A percentile compares a stretch with the other conserved stretches of the same genome.
Evolutionary conservation across 1,140 invertebrate genomes (phyloP).

Genomic region (Pantala flavescens): DNA sequence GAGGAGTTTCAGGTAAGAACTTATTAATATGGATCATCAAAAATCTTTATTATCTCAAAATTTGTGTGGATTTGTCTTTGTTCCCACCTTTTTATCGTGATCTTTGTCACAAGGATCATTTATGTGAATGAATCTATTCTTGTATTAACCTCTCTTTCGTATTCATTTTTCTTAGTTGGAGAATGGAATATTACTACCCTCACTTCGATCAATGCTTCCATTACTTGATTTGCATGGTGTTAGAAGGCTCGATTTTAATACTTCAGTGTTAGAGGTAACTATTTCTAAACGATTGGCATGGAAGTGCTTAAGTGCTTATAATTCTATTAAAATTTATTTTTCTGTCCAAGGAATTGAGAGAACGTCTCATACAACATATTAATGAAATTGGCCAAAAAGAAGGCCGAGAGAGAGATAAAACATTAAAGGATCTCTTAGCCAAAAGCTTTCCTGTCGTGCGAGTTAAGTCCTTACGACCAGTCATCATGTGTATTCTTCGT

Average conservation of each 20-base stretch:
- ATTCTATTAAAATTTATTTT: conserved; percentile 18
- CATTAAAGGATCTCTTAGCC: conserved; percentile 78
- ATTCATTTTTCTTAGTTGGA: conserved; percentile 47
- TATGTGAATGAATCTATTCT: too few relatives aligned
- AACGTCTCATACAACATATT: conserved; percentile 78
- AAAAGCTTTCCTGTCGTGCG: conserved; percentile 92
- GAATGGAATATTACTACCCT: conserved; percentile 89
- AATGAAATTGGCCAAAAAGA: conserved; percentile 75
- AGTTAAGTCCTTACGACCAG: conserved; percentile 83
- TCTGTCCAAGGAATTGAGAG: conserved; percentile 59
- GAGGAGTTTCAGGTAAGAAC: conserved; percentile 83
- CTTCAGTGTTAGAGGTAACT: conserved; percentile 73
- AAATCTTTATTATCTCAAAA: background rate
- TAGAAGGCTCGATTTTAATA: conserved; percentile 84
- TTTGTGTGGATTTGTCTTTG: background rate
- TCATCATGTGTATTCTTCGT: conserved; percentile 88
- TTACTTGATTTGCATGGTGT: conserved; percentile 89
- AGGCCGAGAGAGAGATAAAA: conserved; percentile 65
- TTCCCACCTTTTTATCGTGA: background rate
- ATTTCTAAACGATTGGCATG: background rate
- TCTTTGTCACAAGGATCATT: too few relatives aligned
- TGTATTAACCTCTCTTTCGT: too few relatives aligned
- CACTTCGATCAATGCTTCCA: conserved; percentile 84
- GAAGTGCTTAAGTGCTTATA: conserved; percentile 16
- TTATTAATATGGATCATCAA: background rate